These are phyloP conservation scores for Lindbergichthys nudifrons DNA, from an alignment of 2,797 vertebrate genomes.

Conservation along the genomic window DNA sequence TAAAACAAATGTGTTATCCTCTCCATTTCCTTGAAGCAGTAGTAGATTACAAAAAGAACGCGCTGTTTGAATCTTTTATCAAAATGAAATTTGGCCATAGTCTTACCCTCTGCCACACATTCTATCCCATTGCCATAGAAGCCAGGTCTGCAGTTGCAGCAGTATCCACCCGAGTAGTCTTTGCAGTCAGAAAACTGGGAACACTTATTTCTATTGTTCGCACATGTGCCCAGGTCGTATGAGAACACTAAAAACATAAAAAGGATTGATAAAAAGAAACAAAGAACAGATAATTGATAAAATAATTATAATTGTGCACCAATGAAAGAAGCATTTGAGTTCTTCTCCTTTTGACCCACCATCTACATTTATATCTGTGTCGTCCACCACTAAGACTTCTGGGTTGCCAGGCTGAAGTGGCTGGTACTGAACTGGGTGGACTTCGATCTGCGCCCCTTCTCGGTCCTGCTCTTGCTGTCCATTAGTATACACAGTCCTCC, in stretches of 20 bases:
- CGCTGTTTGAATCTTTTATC: background rate
- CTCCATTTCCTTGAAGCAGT: background rate
- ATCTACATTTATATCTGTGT: slow-evolving; percentile 89
- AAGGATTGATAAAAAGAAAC: background rate
- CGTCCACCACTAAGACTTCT: slow-evolving; percentile 90
- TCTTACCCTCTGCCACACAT: slow-evolving; percentile 93
- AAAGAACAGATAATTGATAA: background rate
- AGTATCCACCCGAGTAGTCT: slow-evolving; percentile 91
- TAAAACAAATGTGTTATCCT: too few relatives aligned
- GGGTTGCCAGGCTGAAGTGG: slow-evolving; percentile 78
- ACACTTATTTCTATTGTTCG: slow-evolving; percentile 90
- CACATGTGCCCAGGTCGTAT: slow-evolving; percentile 90
- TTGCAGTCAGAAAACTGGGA: slow-evolving; percentile 91
- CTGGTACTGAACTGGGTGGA: slow-evolving; percentile 81
- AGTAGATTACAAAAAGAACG: background rate
- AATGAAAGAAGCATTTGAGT: background rate
- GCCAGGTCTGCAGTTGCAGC: slow-evolving; percentile 92
- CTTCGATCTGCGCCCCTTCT: slow-evolving; percentile 59
- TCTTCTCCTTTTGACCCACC: slow-evolving; percentile 80
- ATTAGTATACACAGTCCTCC: slow-evolving; percentile 22
- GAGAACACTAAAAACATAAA: slow-evolving; percentile 88
- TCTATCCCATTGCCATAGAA: slow-evolving; percentile 95
- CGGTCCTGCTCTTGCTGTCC: slow-evolving; percentile 59
- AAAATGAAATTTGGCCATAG: background rate
- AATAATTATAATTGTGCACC: background rate